Conservation (phyloP, 2,888 invertebrate genomes). For the Sesamia inferens region DNA sequence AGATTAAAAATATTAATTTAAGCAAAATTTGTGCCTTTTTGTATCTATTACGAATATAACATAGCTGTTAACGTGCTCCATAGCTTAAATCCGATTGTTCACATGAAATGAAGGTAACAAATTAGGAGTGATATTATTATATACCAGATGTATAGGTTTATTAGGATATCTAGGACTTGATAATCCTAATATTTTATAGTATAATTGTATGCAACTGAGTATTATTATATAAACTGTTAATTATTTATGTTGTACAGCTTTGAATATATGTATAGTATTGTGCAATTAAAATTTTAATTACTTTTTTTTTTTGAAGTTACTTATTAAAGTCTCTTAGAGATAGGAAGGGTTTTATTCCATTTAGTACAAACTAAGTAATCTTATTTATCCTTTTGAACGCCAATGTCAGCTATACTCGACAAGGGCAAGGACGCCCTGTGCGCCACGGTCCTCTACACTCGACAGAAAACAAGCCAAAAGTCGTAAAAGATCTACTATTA, state of each 20-base stretch:
- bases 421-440: too few species aligned
- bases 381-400: too few species aligned
- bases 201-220: slow-evolving; percentile 50
- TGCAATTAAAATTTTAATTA: slow-evolving; percentile 71
- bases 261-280: slow-evolving; percentile 66
- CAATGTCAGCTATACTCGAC: too few species aligned
- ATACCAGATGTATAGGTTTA: slow-evolving; percentile 41
- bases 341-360: slow-evolving; percentile 62
- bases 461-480: too few species aligned
- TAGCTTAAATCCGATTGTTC: slow-evolving; percentile 46
- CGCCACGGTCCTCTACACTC: too few species aligned
- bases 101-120: slow-evolving; percentile 44
- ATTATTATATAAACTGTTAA: slow-evolving; percentile 63
- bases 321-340: slow-evolving; percentile 70
- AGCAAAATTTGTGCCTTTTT: slow-evolving; percentile 64
- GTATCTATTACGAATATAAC: slow-evolving; percentile 53
- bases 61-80: slow-evolving; percentile 47
- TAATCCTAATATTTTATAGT: slow-evolving; percentile 51
- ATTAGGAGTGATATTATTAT: slow-evolving; percentile 24
- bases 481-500: too few species aligned
- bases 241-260: slow-evolving; percentile 70
- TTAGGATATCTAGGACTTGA: slow-evolving; percentile 46
- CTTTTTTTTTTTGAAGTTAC: slow-evolving; percentile 62
- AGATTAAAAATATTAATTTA: slow-evolving; percentile 60
- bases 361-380: background rate